phyloP scores from a whole-genome alignment of 2,888 invertebrate genomes.

The Panorpa germanica region DNA sequence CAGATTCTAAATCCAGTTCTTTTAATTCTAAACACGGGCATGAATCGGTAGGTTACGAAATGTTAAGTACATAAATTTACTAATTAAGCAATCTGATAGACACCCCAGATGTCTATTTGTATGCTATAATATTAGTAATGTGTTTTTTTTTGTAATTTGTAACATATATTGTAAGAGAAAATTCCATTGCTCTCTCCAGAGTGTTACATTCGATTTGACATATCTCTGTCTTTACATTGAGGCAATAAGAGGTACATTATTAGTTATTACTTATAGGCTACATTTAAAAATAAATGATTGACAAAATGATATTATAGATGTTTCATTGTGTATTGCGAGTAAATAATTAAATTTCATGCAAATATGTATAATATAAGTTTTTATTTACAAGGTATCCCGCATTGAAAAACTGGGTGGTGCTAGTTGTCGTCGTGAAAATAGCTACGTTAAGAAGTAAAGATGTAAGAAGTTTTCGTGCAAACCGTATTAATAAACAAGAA shows the following conservation, averaged over 20 bases:
- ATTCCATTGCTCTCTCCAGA: slow-evolving; percentile 32
- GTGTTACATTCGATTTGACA: slow-evolving; percentile 79
- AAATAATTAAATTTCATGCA: slow-evolving; percentile 1
- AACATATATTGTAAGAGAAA: too few species aligned
- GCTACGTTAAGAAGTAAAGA: slow-evolving; percentile 98
- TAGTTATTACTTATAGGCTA: slow-evolving; percentile 88
- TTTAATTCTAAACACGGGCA: slow-evolving; percentile 66
- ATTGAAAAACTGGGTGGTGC: slow-evolving; percentile 93
- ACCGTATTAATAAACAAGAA: too few species aligned
- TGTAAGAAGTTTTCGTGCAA: slow-evolving; percentile 84
- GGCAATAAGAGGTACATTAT: slow-evolving; percentile 74
- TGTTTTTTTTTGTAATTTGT: too few species aligned
- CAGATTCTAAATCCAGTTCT: slow-evolving; percentile 72
- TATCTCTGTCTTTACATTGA: slow-evolving; percentile 90
- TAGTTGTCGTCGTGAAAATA: slow-evolving; percentile 88
- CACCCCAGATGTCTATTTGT: too few species aligned
- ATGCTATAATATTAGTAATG: too few species aligned
- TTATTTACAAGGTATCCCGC: slow-evolving; percentile 41
- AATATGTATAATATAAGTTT: not conserved
- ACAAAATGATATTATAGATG: slow-evolving; percentile 69
- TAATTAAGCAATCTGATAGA: slow-evolving; percentile 30
- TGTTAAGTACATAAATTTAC: too few species aligned
- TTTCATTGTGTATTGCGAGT: slow-evolving; percentile 85
- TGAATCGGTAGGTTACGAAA: slow-evolving; percentile 69
- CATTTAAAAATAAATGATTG: slow-evolving; percentile 58